These are phyloP conservation scores for Lypha dubia DNA, from an alignment of 2,888 invertebrate species.

Conservation along the genomic window DNA sequence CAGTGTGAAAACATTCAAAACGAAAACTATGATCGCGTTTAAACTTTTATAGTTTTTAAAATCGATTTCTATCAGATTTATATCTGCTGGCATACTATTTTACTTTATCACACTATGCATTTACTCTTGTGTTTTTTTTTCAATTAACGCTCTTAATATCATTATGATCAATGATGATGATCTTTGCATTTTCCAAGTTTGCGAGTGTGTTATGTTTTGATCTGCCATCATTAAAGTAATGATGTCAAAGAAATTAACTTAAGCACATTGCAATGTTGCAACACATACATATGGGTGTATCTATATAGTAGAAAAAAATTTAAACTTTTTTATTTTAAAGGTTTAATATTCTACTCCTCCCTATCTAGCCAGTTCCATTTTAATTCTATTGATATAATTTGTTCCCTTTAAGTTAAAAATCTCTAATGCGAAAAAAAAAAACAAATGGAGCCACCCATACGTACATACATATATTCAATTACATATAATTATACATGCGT, in stretches of 20 bases:
- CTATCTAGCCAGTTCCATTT: too few relatives aligned
- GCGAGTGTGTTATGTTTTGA: constrained; percentile 40
- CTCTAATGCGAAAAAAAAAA: neutral
- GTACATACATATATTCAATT: constrained; percentile 16
- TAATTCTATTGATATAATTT: too few relatives aligned
- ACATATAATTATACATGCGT: constrained; percentile 55
- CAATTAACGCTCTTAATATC: neutral
- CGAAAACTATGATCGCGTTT: too few relatives aligned
- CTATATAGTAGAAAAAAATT: neutral
- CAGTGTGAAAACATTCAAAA: too few relatives aligned
- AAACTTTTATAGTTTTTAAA: too few relatives aligned
- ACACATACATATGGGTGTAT: constrained; percentile 45
- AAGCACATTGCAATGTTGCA: neutral
- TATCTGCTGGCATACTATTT: too few relatives aligned
- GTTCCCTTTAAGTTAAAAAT: too few relatives aligned
- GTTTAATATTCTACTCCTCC: neutral
- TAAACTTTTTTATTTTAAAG: neutral
- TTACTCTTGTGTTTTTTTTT: neutral
- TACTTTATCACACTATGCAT: too few relatives aligned
- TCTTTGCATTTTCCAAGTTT: constrained; percentile 15
- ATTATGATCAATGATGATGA: constrained; percentile 36
- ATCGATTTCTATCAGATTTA: too few relatives aligned
- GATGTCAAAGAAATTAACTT: constrained; percentile 67
- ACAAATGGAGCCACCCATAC: constrained; percentile 12
- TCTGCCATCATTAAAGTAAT: constrained; percentile 64